A percentile compares a stretch with the other conserved stretches of the same genome.
Conservation (phyloP, 1,140 invertebrate genomes). For the Artemia franciscana region DNA sequence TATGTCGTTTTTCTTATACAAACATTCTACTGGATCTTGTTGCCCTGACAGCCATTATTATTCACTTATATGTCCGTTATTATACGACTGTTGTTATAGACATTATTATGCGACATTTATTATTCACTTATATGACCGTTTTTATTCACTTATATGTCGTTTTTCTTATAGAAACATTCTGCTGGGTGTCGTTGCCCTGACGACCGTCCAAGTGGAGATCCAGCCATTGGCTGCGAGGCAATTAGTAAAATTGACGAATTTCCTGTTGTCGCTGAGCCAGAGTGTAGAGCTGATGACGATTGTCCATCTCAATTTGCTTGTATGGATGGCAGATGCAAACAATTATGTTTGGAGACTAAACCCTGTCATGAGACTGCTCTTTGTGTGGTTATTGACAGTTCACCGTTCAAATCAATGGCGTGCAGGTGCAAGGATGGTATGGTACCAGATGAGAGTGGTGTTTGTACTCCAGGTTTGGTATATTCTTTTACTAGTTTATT, state of each 20-base stretch:
- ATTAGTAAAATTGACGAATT: slow-evolving; percentile 14
- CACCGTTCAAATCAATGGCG: slow-evolving; percentile 56
- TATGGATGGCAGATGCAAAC: slow-evolving; percentile 44
- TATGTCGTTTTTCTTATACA: too few relatives aligned
- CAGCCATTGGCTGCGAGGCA: not conserved
- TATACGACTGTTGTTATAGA: too few relatives aligned
- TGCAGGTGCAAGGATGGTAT: slow-evolving; percentile 34
- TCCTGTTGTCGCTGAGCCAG: slow-evolving; percentile 45
- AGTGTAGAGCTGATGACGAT: slow-evolving; percentile 51
- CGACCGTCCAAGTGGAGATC: not conserved
- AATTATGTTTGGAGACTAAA: slow-evolving; percentile 38
- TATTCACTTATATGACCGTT: too few relatives aligned
- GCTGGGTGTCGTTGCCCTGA: not conserved
- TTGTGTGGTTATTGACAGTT: slow-evolving; percentile 52
- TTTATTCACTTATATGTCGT: too few relatives aligned
- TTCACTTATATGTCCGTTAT: too few relatives aligned
- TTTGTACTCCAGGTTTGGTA: slow-evolving; percentile 2
- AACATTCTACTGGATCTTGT: too few relatives aligned
- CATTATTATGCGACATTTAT: too few relatives aligned
- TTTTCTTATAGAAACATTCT: not conserved
- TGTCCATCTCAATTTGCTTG: slow-evolving; percentile 54
- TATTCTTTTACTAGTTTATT: slow-evolving; percentile 15
- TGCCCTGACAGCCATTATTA: too few relatives aligned
- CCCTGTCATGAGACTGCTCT: slow-evolving; percentile 38
- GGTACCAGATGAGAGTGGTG: slow-evolving; percentile 2